phyloP scores from a whole-genome alignment of 1,140 invertebrate genomes.

The Hetaerina americana region DNA sequence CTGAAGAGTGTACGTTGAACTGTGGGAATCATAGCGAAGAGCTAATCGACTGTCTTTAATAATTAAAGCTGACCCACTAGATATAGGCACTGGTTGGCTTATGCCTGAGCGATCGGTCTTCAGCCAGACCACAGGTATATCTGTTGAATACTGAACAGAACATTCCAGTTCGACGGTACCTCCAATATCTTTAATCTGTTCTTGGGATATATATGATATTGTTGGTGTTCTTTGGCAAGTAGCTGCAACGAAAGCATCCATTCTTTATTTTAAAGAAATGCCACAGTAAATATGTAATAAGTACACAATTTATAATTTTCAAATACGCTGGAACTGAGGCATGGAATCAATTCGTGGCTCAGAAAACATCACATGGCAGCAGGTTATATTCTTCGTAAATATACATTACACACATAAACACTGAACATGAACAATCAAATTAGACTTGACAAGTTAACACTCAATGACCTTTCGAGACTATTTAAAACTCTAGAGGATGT shows the following conservation, averaged over 20 bases:
- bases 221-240: conserved; percentile 65
- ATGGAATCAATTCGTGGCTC: background rate
- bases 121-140: conserved; percentile 61
- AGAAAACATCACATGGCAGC: background rate
- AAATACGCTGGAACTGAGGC: background rate
- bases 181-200: conserved; percentile 83
- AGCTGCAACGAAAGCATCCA: conserved; percentile 30
- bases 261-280: background rate
- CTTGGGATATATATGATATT: conserved; percentile 81
- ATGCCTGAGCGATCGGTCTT: conserved; percentile 43
- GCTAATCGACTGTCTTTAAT: conserved; percentile 76
- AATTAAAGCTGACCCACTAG: conserved; percentile 64
- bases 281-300: background rate
- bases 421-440: no score
- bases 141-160: conserved; percentile 71
- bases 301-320: background rate
- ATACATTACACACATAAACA: no score
- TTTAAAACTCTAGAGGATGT: background rate
- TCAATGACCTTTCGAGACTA: no score
- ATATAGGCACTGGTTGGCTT: conserved; percentile 55
- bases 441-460: no score
- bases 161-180: conserved; percentile 76
- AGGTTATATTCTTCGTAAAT: no score
- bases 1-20: conserved; percentile 66
- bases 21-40: conserved; percentile 61